Evolutionary conservation across 2,888 invertebrate genomes (phyloP), one percentile per base, ranked within the genome.

Genomic region (Eudemis profundana): DNA sequence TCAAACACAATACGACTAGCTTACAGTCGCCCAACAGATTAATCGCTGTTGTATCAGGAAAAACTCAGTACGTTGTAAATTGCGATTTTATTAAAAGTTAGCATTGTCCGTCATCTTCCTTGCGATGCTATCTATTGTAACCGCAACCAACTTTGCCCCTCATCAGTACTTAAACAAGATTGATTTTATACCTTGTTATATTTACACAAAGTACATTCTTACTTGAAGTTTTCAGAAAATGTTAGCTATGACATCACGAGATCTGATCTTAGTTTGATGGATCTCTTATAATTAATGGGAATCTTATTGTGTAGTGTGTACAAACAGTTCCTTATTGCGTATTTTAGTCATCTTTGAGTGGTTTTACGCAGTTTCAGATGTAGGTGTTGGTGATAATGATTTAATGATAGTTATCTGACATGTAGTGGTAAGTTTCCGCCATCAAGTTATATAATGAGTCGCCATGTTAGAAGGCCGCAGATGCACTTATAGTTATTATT

Each of bases 41-140:
- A 54, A 17, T 42, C 42, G n/a, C 29, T 42, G 21, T 21, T 46
- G 19, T 27, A 29, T 17, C 42, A 56, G 56, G 42, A 56, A 56
- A 42, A 44, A 54, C 40, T 42, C 40, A 7, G 23, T 14, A 46
- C 50, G 14, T 42, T 14, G 47, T 50, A 33, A 63, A 57, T 63
- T 50, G 19, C 36, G 42, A 27, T 49, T 49, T 57, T 57, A 57
- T 49, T 56, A n/a, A 15, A 36, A 29, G 40, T 49, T 38, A 40
- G 56, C 50, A 64, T 64, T 64, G 64, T 64, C 64, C 64, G 36
- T 44, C 64, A 64, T 64, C 44, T 57, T 44, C 40, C 54, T 15
- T 15, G 3, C 19, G 56, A 42, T 56, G 42, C 29, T 56, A 56
- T 56, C 42, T 44, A n/a, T 8, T 8, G 14, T 23, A 19, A 27